These are phyloP conservation scores for Phaonia tiefii DNA, from an alignment of 2,888 invertebrate species.

Conservation along the genomic window DNA sequence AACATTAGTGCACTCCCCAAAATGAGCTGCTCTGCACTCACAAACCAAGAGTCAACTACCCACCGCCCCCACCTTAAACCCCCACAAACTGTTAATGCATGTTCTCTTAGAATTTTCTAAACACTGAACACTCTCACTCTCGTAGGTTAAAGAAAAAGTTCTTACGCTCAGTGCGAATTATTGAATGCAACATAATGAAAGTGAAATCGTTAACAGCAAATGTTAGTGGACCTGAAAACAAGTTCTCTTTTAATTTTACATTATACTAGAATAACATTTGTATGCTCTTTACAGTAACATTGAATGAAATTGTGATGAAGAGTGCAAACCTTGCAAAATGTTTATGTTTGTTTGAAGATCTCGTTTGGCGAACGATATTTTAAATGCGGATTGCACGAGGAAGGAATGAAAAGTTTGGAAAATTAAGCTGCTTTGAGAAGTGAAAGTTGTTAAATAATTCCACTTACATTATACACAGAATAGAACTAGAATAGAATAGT, in stretches of 20 bases:
- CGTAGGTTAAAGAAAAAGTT: conserved; percentile 26
- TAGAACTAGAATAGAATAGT: too few relatives aligned
- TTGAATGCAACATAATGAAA: conserved; percentile 57
- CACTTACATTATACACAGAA: too few relatives aligned
- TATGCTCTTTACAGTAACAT: background rate
- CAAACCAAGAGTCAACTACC: background rate
- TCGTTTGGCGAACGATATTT: background rate
- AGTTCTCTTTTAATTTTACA: too few relatives aligned
- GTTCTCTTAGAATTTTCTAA: conserved; percentile 27
- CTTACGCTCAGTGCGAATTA: conserved; percentile 37
- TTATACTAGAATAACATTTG: too few relatives aligned
- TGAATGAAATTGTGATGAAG: background rate
- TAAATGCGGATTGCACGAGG: background rate
- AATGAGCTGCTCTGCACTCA: background rate
- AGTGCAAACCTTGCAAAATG: background rate
- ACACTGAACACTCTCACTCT: conserved; percentile 50
- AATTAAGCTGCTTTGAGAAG: too few relatives aligned
- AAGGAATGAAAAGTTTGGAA: background rate
- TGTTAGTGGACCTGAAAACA: background rate
- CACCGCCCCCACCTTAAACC: background rate
- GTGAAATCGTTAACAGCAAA: conserved; percentile 54
- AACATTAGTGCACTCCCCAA: conserved; percentile 43
- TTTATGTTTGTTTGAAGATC: background rate
- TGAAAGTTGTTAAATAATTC: too few relatives aligned
- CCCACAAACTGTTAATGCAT: background rate